Conservation (phyloP, 2,888 invertebrate species). For the Phyllotreta striolata region DNA sequence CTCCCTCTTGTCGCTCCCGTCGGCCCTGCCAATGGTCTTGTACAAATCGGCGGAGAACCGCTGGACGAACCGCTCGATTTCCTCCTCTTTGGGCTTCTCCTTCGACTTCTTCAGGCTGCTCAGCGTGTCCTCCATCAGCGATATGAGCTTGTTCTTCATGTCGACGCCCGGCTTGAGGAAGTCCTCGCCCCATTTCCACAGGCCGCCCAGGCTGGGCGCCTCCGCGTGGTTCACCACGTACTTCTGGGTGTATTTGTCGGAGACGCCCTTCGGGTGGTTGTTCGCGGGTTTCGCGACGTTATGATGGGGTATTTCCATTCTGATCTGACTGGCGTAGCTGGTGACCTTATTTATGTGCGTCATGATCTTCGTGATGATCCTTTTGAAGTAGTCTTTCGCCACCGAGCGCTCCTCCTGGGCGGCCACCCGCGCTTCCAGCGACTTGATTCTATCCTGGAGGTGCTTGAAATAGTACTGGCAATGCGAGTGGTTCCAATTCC, state of each 20-base stretch:
- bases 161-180: slow-evolving; percentile 56
- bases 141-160: slow-evolving; percentile 54
- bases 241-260: slow-evolving; percentile 19
- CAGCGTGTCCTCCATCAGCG: slow-evolving; percentile 51
- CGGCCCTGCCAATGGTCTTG: slow-evolving; percentile 29
- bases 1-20: slow-evolving; percentile 15
- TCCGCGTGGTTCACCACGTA: slow-evolving; percentile 24
- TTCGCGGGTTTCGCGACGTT: background rate
- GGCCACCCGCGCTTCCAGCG: slow-evolving; percentile 53
- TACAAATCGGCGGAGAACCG: slow-evolving; percentile 31
- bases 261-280: too few species aligned
- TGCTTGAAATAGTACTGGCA: slow-evolving; percentile 46
- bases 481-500: slow-evolving; percentile 39
- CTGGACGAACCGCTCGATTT: slow-evolving; percentile 29
- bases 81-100: slow-evolving; percentile 36
- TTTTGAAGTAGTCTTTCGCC: slow-evolving; percentile 57
- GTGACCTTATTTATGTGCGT: slow-evolving; percentile 36
- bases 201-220: slow-evolving; percentile 14
- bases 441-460: slow-evolving; percentile 49
- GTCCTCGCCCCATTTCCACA: slow-evolving; percentile 57
- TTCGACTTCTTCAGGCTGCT: slow-evolving; percentile 42
- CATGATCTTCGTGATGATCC: slow-evolving; percentile 57
- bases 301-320: slow-evolving; percentile 12
- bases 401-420: slow-evolving; percentile 57
- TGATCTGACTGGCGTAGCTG: slow-evolving; percentile 24